These are phyloP conservation scores for Platichthys stellatus DNA, from an alignment of 2,113 vertebrate species.

Conservation along the genomic window DNA sequence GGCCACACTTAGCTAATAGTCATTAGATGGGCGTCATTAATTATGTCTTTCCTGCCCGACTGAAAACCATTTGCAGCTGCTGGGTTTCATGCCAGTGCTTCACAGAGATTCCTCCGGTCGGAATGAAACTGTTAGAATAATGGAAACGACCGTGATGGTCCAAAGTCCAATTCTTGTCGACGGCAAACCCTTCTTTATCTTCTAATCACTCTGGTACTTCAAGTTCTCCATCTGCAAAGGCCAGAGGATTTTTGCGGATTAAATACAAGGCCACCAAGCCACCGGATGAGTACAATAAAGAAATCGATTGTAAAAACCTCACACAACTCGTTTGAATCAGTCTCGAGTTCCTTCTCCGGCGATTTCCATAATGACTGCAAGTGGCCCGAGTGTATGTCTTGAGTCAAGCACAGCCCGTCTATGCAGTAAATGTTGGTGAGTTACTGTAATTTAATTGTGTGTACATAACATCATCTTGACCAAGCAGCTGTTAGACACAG, in stretches of 20 bases:
- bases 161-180: slow-evolving; percentile 22
- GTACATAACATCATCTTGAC: slow-evolving; percentile 22
- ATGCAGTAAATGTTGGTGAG: slow-evolving; percentile 6
- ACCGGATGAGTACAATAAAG: slow-evolving; percentile 18
- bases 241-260: slow-evolving; percentile 14
- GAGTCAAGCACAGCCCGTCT: neutral
- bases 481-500: slow-evolving; percentile 18
- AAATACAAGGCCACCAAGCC: slow-evolving; percentile 23
- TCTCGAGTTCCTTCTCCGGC: slow-evolving; percentile 8
- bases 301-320: slow-evolving; percentile 20
- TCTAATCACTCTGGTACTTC: slow-evolving; percentile 18
- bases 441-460: slow-evolving; percentile 20
- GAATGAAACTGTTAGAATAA: slow-evolving; percentile 37
- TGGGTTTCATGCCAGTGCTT: slow-evolving; percentile 39
- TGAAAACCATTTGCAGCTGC: slow-evolving; percentile 59
- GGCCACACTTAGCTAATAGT: slow-evolving; percentile 66
- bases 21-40: slow-evolving; percentile 72
- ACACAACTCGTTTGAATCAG: slow-evolving; percentile 7
- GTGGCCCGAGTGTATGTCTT: neutral
- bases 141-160: slow-evolving; percentile 11
- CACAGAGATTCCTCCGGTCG: slow-evolving; percentile 39
- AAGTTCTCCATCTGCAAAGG: slow-evolving; percentile 4
- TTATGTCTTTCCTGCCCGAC: slow-evolving; percentile 62
- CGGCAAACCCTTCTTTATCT: slow-evolving; percentile 21
- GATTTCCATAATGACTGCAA: slow-evolving; percentile 24